phyloP scores from a whole-genome alignment of 1,140 invertebrate genomes.

The Anastrepha obliqua region DNA sequence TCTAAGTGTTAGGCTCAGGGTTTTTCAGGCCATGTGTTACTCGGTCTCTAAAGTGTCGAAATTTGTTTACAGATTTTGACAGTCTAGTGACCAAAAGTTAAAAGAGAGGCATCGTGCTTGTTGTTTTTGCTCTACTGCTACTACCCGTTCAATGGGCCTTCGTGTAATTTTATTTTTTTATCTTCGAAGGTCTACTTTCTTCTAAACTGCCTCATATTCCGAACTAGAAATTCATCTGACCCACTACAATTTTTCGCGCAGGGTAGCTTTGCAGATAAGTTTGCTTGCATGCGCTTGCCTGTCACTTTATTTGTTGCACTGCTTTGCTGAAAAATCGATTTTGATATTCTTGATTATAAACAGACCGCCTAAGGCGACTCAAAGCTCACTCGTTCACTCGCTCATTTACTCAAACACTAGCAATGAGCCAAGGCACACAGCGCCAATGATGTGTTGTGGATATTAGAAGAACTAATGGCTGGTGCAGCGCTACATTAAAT shows the following conservation, averaged over 20 bases:
- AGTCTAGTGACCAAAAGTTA: too few species aligned
- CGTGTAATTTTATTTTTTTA: too few species aligned
- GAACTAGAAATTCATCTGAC: too few species aligned
- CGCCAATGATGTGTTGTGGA: neutral
- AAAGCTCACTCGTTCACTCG: neutral
- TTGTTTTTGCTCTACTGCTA: too few species aligned
- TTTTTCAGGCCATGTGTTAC: too few species aligned
- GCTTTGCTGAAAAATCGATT: neutral
- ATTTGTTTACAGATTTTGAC: too few species aligned
- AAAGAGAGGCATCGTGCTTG: too few species aligned
- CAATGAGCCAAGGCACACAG: neutral
- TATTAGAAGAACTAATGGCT: neutral
- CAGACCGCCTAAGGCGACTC: neutral
- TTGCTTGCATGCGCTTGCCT: neutral
- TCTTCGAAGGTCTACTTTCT: too few species aligned
- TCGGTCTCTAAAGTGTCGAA: too few species aligned
- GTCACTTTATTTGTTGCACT: neutral
- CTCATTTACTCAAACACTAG: neutral
- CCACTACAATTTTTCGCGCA: neutral
- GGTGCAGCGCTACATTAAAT: neutral
- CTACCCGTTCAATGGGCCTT: too few species aligned
- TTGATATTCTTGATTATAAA: slow-evolving; percentile 12
- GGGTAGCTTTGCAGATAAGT: neutral
- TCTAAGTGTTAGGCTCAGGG: too few species aligned
- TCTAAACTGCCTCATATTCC: too few species aligned